These are phyloP conservation scores for Ceyx margarethae DNA, from an alignment of 2,113 vertebrate genomes.

Conservation along the genomic window DNA sequence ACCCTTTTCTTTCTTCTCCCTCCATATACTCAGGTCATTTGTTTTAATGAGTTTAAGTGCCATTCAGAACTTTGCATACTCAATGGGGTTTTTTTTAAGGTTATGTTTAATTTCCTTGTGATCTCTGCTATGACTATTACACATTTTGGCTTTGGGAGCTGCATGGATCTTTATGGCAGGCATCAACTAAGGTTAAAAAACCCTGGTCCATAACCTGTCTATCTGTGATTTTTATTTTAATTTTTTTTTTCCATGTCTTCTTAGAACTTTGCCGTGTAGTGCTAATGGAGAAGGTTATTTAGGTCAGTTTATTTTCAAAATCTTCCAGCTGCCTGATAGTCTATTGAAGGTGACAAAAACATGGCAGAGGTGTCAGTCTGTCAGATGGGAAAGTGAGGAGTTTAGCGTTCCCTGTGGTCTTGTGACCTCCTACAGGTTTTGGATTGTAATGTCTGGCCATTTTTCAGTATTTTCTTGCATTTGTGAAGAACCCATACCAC, in stretches of 20 bases:
- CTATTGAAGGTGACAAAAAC: not conserved
- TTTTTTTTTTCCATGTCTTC: not conserved
- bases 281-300: not conserved
- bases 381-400: not conserved
- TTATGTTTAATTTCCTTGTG: not conserved
- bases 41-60: not conserved
- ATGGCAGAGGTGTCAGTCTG: not conserved
- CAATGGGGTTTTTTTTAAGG: not conserved
- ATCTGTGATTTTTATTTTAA: not conserved
- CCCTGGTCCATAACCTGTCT: not conserved
- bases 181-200: not conserved
- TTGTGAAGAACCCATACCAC: not conserved
- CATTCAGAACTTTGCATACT: not conserved
- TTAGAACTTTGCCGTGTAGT: not conserved
- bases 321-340: not conserved
- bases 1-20: not conserved
- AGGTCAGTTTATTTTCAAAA: not conserved
- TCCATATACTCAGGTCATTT: not conserved
- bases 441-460: not conserved
- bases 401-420: not conserved
- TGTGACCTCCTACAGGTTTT: not conserved
- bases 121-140: not conserved
- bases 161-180: not conserved
- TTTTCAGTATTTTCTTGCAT: not conserved
- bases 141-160: not conserved